Evolutionary conservation across 2,113 vertebrate genomes (phyloP), one percentile per base, ranked within the genome.

Genomic region (Conger conger): DNA sequence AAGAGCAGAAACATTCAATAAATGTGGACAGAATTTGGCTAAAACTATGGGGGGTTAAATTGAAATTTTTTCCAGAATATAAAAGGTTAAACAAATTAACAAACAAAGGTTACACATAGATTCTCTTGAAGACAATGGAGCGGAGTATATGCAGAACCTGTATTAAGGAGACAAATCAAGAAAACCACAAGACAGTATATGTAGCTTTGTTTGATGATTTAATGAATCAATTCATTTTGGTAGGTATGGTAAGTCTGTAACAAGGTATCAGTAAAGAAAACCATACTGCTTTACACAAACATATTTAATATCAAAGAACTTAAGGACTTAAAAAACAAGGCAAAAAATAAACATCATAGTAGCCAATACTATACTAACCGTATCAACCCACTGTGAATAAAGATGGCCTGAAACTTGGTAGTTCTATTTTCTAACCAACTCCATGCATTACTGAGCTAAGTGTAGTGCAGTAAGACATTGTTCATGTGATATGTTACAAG

Each of bases 271-370:
- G n/a, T 30, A 33, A n/a, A 73, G 6, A 30, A 73, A 33, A 63
- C 18, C 9, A 27, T 27, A 63, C 57, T 63, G 57, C 57, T 27
- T 3, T 20, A 33, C 20, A 57, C 23, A 76, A 38, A 54, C 15
- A 73, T 73, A 2, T 88, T 77, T 86, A 89, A 87, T 88, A 87
- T 89, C 50, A 91, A 91, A 90, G 68, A 73, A 83, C 85, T 79
- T 83, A 85, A 87, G 84, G 80, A 35, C 79, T 83, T 84, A 88
- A 87, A 83, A 79, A 42, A 82, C 42, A 5, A 33, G 8, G 37
- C 6, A 63, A 38, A 37, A 79, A 38, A 40, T 23, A 79, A 37
- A 40, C 53, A 57, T 38, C 54, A 63, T n/a, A 82, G 18, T 18
- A 60, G 20, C 53, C 33, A 82, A 36, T 27, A 60, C 35, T 11